Conservation (phyloP, 2,797 vertebrate genomes). For the Clarias pachynema region DNA sequence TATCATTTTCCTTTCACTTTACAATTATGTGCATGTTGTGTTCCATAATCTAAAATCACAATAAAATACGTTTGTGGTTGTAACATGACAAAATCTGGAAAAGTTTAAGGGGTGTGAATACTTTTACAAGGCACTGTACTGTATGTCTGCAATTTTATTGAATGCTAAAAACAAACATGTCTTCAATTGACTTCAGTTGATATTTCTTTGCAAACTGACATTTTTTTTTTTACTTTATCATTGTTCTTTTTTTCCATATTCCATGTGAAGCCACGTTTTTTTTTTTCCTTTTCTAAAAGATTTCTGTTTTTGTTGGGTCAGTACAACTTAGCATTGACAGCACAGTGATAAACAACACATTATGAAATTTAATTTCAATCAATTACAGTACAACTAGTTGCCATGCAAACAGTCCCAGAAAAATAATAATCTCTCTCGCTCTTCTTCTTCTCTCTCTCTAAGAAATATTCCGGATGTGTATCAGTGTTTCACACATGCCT, state of each 20-base stretch:
- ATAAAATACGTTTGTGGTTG: no score
- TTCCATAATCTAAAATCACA: no score
- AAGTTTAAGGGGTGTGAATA: no score
- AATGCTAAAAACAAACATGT: background rate
- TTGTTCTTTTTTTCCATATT: conserved; percentile 5
- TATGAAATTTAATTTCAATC: conserved; percentile 61
- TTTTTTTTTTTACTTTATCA: background rate
- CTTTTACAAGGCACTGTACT: no score
- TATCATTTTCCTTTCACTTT: no score
- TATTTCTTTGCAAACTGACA: background rate
- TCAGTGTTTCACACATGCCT: conserved; percentile 15
- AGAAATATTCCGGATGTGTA: background rate
- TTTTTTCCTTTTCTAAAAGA: background rate
- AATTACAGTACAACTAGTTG: conserved; percentile 62
- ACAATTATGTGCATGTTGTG: no score
- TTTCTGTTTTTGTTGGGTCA: conserved; percentile 12
- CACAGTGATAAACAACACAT: conserved; percentile 54
- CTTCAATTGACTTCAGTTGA: background rate
- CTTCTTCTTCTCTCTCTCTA: conserved; percentile 31
- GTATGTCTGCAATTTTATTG: no score
- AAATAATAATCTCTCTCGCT: conserved; percentile 57
- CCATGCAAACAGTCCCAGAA: conserved; percentile 44
- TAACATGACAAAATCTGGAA: no score
- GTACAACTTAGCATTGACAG: conserved; percentile 42
- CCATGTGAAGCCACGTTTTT: conserved; percentile 40